Conservation (phyloP, 92 coral and sea anemone genomes). For the Plumapathes pennacea region DNA sequence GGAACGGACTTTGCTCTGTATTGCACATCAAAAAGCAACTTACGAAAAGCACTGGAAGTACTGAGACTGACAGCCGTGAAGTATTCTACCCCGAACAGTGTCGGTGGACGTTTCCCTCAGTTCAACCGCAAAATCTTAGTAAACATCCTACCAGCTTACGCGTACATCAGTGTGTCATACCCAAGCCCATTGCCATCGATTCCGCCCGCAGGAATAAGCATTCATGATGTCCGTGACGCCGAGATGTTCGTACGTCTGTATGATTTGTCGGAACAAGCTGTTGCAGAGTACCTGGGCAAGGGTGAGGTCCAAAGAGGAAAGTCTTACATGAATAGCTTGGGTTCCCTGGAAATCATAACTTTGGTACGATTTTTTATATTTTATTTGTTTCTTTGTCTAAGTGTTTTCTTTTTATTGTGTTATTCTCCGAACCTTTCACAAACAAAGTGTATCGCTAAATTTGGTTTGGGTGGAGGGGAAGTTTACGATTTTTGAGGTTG, state of each 20-base stretch:
- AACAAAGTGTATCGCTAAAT: too few species aligned
- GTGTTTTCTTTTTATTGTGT: neutral
- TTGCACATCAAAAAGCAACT: constrained; percentile 19
- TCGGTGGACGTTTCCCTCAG: constrained; percentile 56
- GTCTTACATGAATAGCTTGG: constrained; percentile 4
- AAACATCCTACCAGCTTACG: constrained; percentile 41
- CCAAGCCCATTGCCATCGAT: neutral
- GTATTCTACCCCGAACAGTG: constrained; percentile 61
- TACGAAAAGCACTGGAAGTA: constrained; percentile 31
- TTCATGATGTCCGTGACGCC: neutral
- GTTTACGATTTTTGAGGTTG: too few species aligned
- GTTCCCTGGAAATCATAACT: constrained; percentile 5
- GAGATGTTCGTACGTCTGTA: neutral
- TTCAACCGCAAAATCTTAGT: constrained; percentile 13
- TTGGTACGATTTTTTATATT: neutral
- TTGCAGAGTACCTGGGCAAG: neutral
- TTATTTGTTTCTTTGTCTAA: neutral
- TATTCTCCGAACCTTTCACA: too few species aligned
- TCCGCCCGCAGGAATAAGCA: neutral
- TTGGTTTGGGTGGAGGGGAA: too few species aligned
- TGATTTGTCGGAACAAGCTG: neutral
- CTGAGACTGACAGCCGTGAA: constrained; percentile 20
- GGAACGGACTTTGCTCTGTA: constrained; percentile 49
- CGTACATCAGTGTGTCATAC: constrained; percentile 27
- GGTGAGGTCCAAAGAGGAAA: neutral